phyloP scores from a whole-genome alignment of 2,113 vertebrate genomes.

The Malurus melanocephalus region DNA sequence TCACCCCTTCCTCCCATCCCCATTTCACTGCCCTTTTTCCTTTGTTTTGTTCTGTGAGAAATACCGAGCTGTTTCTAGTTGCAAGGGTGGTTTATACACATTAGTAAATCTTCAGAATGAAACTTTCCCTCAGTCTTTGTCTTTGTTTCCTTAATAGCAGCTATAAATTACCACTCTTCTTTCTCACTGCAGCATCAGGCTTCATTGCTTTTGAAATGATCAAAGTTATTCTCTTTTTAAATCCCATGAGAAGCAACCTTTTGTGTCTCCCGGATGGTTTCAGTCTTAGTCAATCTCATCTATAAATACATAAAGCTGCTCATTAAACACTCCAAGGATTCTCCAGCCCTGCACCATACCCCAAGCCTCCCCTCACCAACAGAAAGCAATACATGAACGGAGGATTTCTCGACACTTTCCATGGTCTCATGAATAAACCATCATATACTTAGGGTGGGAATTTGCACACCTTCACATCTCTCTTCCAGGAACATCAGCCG shows the following conservation, averaged over 20 bases:
- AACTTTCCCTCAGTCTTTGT: slow-evolving; percentile 44
- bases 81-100: slow-evolving; percentile 64
- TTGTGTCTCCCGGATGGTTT: slow-evolving; percentile 55
- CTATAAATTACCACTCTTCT: slow-evolving; percentile 74
- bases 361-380: background rate
- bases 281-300: slow-evolving; percentile 46
- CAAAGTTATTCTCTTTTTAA: slow-evolving; percentile 75
- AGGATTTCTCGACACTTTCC: background rate
- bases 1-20: background rate
- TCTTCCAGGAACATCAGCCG: fast-evolving
- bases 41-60: slow-evolving; percentile 65
- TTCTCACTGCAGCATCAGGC: slow-evolving; percentile 68
- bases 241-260: slow-evolving; percentile 65
- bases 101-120: slow-evolving; percentile 75
- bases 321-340: slow-evolving; percentile 37
- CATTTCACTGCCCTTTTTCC: background rate
- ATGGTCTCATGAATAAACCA: background rate
- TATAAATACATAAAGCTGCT: slow-evolving; percentile 64
- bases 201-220: slow-evolving; percentile 78
- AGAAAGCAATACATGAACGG: background rate
- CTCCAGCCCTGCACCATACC: background rate
- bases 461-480: background rate
- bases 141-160: slow-evolving; percentile 67
- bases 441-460: background rate
- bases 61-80: slow-evolving; percentile 51